Evolutionary conservation across 2,888 invertebrate genomes (phyloP).

Genomic region (Halictus quadricinctus): DNA sequence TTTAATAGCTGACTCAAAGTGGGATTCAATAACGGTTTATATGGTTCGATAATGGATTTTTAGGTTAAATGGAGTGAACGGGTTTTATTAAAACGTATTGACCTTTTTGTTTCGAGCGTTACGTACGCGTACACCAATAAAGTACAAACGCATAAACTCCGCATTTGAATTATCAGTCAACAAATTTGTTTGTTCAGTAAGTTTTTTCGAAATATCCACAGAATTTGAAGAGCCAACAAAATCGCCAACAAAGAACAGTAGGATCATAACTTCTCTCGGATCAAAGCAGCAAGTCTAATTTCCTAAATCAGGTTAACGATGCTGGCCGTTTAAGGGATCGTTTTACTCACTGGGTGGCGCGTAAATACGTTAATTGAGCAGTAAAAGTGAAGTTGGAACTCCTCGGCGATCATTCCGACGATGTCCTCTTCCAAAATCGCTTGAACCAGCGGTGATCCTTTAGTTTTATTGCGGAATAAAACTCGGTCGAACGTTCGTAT

Average conservation of each 20-base stretch:
- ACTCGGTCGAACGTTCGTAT: background rate
- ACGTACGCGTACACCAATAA: background rate
- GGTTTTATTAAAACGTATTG: background rate
- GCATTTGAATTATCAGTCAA: background rate
- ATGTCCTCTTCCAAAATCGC: background rate
- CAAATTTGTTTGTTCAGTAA: background rate
- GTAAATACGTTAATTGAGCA: constrained; percentile 49
- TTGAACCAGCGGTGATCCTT: background rate
- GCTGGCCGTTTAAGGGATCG: constrained; percentile 16
- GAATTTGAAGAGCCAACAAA: background rate
- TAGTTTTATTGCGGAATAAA: constrained; percentile 38
- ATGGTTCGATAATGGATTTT: background rate
- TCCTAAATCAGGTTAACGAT: constrained; percentile 21
- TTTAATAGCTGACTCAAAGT: background rate
- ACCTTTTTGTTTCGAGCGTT: background rate
- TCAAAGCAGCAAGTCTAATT: background rate
- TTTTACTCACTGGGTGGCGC: constrained; percentile 34
- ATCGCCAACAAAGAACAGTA: constrained; percentile 17
- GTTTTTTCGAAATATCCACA: background rate
- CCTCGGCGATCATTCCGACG: constrained; percentile 20
- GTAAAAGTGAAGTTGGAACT: constrained; percentile 40
- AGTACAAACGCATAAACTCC: background rate
- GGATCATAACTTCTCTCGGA: background rate
- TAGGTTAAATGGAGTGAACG: background rate
- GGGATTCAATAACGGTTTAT: background rate